Base-by-base conservation (phyloP, 2,888 invertebrate species). In the Micoletzkya japonica region DNA sequence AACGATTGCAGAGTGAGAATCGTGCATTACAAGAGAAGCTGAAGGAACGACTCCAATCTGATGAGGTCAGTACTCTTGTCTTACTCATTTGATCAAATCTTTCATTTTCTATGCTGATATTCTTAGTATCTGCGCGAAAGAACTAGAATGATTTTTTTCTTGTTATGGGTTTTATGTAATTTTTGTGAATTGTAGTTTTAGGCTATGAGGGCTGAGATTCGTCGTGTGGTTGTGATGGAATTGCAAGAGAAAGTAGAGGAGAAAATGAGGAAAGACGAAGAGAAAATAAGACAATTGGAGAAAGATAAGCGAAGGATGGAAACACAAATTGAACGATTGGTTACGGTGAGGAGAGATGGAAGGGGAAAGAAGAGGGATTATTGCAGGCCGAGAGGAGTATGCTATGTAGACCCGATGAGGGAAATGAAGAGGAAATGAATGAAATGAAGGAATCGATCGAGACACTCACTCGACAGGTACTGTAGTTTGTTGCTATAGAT, bases 371-470 rank as follows among this genome's bases (percentile, higher is more conserved):
- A 24, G 24, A 49, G n/a, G 24, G 24, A 49, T 6, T 49, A n/a
- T 14, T 52, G 10, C n/a, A 57, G 57, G 57, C 57, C 2, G 57
- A 57, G 34, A 17, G 36, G 17, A 57, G 57, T 7, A 57, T 57
- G 57, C 57, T 57, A 34, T 17, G 32, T 17, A 34, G 32, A 1
- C 57, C 57, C 4, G 10, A 44, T 44, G 44, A 44, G 10, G 44
- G 20, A 44, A 44, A 59, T 6, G 34, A 37, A 28, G 59, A 59
- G 6, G 39, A 59, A 20, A 26, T n/a, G 20, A 39, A 37, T 37
- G 26, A 39, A 39, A 7, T 39, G 26, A 28, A 59, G 14, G 39
- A 59, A 10, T 4, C 26, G 20, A 59, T 26, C 4, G 28, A 59
- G 14, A 14, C 36, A 20, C 26, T 59, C 37, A 39, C 36, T 32